Base-by-base conservation (phyloP, 2,888 invertebrate species). In the Chelonus formosanus region DNA sequence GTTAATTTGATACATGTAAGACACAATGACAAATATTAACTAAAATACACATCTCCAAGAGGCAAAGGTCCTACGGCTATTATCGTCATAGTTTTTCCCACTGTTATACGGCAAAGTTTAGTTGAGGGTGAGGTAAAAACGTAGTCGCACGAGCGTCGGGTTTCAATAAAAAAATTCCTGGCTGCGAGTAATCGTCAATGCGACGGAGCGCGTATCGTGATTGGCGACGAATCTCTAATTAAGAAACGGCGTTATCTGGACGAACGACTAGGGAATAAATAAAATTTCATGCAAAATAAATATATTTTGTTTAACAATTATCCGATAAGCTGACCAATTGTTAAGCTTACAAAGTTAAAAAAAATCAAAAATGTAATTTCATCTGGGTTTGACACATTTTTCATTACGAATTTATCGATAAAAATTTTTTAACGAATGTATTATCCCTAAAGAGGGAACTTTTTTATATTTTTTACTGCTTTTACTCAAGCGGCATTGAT, bases 91-190 rank as follows among this genome's bases (percentile, higher is more conserved):
- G 40, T 40, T 5, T 40, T 40, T 40, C 3, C 6, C 40, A 40
- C 40, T 40, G 40, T 40, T 40, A 40, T 40, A 40, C 40, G 40
- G 6, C 6, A 40, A 40, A 40, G 40, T 40, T 40, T 40, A 4
- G 32, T 48, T 20, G 40, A 5, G 43, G n/a, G 47, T 56, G 48
- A 40, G 55, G 36, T 32, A 55, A 44, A 54, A 57, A 57, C 36
- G 50, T 47, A 59, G 20, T 5, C 44, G 31, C 56, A 20, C 32
- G 56, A 64, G 40, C 40, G 40, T 5, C 3, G 40, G 6, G 67
- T 70, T 71, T 70, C 71, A 71, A 72, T 72, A 72, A 70, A 72
- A 70, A 70, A 72, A 72, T 70, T 72, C 71, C 67, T 67, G 44
- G 34, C 10, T 34, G 36, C 36, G 50, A 31, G 60, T 64, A 31